These are phyloP conservation scores for Sminthurinus aureus DNA, from an alignment of 2,888 invertebrate species.

Conservation along the genomic window DNA sequence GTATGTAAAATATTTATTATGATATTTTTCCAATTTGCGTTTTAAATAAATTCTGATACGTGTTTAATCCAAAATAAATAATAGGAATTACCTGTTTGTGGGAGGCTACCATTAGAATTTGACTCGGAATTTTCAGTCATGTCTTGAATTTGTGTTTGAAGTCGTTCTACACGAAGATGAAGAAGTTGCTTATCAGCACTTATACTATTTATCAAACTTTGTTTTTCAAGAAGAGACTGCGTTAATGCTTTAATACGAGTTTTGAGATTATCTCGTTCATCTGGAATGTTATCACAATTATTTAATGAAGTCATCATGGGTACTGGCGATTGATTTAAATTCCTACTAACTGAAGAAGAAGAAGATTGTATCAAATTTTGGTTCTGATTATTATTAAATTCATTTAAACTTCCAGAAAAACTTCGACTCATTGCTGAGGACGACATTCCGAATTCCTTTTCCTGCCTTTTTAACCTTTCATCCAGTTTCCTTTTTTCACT, in stretches of 20 bases:
- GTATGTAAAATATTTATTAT: too few relatives aligned
- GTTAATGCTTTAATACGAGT: constrained; percentile 57
- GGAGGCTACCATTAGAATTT: constrained; percentile 47
- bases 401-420: constrained; percentile 19
- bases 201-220: constrained; percentile 58
- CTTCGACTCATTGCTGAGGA: constrained; percentile 5
- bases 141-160: constrained; percentile 53
- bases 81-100: constrained; percentile 7
- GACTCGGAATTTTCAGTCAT: constrained; percentile 37
- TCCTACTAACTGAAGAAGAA: constrained; percentile 19
- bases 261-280: constrained; percentile 51
- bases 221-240: constrained; percentile 59
- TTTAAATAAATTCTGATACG: neutral
- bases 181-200: constrained; percentile 59
- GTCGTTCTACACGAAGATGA: constrained; percentile 53
- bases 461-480: constrained; percentile 46
- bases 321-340: constrained; percentile 32
- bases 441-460: constrained; percentile 25
- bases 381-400: constrained; percentile 3
- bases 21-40: too few relatives aligned
- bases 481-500: constrained; percentile 50
- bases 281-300: constrained; percentile 15
- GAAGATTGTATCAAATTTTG: neutral
- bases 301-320: neutral
- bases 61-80: neutral